These are phyloP conservation scores for Ctenoplectra terminalis DNA, from an alignment of 1,140 invertebrate genomes.

Conservation along the genomic window DNA sequence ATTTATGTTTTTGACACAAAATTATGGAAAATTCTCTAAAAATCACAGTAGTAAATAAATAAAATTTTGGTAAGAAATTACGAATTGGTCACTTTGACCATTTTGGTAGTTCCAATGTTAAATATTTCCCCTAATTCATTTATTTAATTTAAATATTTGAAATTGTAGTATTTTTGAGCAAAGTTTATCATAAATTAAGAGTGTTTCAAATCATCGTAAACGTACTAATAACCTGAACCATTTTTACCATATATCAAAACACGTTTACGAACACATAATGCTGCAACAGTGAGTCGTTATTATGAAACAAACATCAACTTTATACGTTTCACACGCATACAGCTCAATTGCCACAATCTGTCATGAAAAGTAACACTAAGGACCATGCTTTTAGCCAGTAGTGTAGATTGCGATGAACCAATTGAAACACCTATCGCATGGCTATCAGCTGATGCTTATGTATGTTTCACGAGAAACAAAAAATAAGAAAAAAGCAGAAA, in stretches of 20 bases:
- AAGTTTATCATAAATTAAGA: too few species aligned
- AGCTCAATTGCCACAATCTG: not conserved
- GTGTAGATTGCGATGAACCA: not conserved
- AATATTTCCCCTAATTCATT: too few species aligned
- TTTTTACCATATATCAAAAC: not conserved
- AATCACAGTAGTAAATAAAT: too few species aligned
- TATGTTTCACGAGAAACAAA: not conserved
- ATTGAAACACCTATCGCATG: not conserved
- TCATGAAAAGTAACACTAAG: not conserved
- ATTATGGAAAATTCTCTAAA: too few species aligned
- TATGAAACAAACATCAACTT: not conserved
- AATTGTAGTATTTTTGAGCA: too few species aligned
- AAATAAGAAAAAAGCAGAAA: not conserved
- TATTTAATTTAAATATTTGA: too few species aligned
- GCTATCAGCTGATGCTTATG: not conserved
- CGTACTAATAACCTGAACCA: too few species aligned
- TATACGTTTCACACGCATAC: not conserved
- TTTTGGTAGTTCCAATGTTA: too few species aligned
- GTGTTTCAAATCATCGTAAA: too few species aligned
- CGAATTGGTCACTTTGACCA: too few species aligned
- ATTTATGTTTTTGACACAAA: too few species aligned
- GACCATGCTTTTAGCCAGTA: constrained; percentile 15
- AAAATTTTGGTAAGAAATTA: too few species aligned
- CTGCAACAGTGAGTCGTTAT: not conserved
- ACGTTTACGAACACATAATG: not conserved